Conservation (phyloP, 2,888 invertebrate genomes). For the Drosophila koepferae region DNA sequence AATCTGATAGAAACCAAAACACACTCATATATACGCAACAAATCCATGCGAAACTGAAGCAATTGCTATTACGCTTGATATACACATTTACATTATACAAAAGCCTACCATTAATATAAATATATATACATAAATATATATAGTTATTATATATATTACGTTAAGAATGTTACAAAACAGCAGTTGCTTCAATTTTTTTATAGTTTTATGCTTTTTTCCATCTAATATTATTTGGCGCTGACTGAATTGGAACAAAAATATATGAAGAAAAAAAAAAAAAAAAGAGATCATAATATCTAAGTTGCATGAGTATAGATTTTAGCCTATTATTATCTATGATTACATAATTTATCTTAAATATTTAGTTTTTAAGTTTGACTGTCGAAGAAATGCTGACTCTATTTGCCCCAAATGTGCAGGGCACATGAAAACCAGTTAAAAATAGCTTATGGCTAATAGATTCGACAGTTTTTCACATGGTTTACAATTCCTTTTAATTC, state of each 20-base stretch:
- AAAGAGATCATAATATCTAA: conserved; percentile 45
- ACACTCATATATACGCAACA: conserved; percentile 62
- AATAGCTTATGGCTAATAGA: conserved; percentile 26
- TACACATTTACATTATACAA: conserved; percentile 49
- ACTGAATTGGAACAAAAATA: conserved; percentile 60
- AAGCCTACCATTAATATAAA: conserved; percentile 22
- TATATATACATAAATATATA: conserved; percentile 26
- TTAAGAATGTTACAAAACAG: conserved; percentile 36
- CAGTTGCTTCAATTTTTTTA: conserved; percentile 28
- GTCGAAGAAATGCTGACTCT: conserved; percentile 27
- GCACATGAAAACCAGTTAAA: conserved; percentile 33
- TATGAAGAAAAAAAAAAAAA: conserved; percentile 18
- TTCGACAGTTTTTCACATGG: conserved; percentile 32
- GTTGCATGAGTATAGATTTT: conserved; percentile 50
- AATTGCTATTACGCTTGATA: conserved; percentile 79
- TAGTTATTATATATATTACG: conserved; percentile 14
- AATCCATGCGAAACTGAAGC: conserved; percentile 68
- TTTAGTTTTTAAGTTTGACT: conserved; percentile 28
- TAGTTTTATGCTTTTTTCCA: conserved; percentile 7
- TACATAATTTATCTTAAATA: conserved; percentile 50
- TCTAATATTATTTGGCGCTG: conserved; percentile 27
- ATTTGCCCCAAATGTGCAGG: conserved; percentile 48
- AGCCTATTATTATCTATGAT: conserved; percentile 45
- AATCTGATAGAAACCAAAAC: conserved; percentile 73
- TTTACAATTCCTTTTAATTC: conserved; percentile 50